A percentile compares a stretch with the other conserved stretches of the same genome.
Conservation (phyloP, 2,113 vertebrate species). For the Ochotona princeps region DNA sequence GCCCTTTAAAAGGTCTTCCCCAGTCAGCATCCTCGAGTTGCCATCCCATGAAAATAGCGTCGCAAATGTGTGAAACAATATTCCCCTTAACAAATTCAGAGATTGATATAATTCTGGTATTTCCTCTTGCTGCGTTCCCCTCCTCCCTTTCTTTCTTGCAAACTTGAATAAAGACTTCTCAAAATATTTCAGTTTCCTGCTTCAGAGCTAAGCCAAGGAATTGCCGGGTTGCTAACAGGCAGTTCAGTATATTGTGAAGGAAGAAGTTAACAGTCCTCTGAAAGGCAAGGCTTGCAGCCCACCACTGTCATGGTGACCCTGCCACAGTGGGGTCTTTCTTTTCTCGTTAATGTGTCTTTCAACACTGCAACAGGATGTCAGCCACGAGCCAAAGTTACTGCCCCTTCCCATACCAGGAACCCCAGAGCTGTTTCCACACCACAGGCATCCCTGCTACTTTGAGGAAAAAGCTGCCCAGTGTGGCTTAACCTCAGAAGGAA, state of each 20-base stretch:
- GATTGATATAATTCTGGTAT: conserved; percentile 60
- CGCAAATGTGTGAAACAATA: background rate
- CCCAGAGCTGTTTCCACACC: conserved; percentile 45
- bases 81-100: conserved; percentile 56
- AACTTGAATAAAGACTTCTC: conserved; percentile 59
- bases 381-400: conserved; percentile 64
- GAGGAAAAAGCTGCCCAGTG: conserved; percentile 25
- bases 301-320: conserved; percentile 73
- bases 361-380: conserved; percentile 75
- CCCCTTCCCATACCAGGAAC: conserved; percentile 68
- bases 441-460: conserved; percentile 67
- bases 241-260: conserved; percentile 64
- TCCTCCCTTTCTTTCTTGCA: conserved; percentile 15
- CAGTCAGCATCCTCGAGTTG: background rate
- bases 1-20: background rate
- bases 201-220: conserved; percentile 52
- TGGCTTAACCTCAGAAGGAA: conserved; percentile 66
- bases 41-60: background rate
- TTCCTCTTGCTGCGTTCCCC: conserved; percentile 54
- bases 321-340: conserved; percentile 71
- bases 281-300: conserved; percentile 65
- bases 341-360: conserved; percentile 78
- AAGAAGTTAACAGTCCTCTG: conserved; percentile 65
- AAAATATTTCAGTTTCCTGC: conserved; percentile 71
- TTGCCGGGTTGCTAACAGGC: conserved; percentile 45